phyloP scores from a whole-genome alignment of 2,797 vertebrate genomes.

The Sphaeramia orbicularis region DNA sequence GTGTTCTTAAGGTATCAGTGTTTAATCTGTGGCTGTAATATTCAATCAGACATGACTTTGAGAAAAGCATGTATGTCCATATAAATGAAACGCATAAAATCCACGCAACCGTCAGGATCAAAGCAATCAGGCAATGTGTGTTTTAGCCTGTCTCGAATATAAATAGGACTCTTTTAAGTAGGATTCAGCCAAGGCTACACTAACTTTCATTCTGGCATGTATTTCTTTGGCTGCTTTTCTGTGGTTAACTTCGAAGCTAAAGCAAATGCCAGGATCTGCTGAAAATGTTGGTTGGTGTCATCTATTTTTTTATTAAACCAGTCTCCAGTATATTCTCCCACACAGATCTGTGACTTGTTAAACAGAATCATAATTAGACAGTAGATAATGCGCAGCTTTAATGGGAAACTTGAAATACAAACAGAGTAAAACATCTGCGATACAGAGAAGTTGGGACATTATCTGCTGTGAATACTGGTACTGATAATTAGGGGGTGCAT shows the following conservation, averaged over 20 bases:
- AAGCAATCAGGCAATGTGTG: neutral
- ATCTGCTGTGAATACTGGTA: neutral
- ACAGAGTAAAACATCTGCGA: neutral
- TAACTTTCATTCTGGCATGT: neutral
- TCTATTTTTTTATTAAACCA: neutral
- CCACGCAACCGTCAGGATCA: neutral
- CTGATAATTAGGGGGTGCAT: too few species aligned
- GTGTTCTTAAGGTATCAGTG: neutral
- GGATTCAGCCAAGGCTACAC: neutral
- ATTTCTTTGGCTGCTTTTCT: neutral
- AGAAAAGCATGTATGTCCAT: constrained; percentile 1
- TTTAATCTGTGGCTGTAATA: neutral
- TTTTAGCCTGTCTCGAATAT: neutral
- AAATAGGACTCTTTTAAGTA: neutral
- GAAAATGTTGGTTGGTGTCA: neutral
- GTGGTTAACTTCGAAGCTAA: neutral
- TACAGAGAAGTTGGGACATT: too few species aligned
- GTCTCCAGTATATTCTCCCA: neutral
- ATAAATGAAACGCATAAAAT: constrained; percentile 8
- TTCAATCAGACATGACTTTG: constrained; percentile 6
- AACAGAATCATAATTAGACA: neutral
- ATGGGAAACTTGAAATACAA: neutral
- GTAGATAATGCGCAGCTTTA: neutral
- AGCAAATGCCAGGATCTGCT: neutral
- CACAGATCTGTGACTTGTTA: neutral